Base-by-base conservation (phyloP, 2,888 invertebrate genomes). In the Noctua pronuba region DNA sequence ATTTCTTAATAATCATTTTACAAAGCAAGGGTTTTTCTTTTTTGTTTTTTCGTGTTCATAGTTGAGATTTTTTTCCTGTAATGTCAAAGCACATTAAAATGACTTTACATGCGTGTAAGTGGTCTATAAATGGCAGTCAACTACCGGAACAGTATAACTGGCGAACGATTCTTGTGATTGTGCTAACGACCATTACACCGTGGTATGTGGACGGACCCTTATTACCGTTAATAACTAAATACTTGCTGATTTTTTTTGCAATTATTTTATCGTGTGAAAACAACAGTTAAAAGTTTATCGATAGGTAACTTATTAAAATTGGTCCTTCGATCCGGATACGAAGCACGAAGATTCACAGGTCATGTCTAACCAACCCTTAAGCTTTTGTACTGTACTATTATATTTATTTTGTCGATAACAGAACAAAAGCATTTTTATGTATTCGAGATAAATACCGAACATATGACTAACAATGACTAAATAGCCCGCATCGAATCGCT, bases 121-220 rank as follows among this genome's bases (percentile, higher is more conserved):
- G 85, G 74, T 88, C 75, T 52, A 78, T 76, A 84, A 86, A 79
- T 85, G 77, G 73, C 65, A 71, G 78, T 72, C 85, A 88, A 84
- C 83, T 79, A 88, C 79, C 88, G 88, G 88, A 89, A 88, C 88
- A 82, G 55, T 24, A 77, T 75, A 81, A 82, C 88, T 77, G 68
- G 82, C 82, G 80, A 83, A 74, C 79, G 65, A 77, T 79, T 84
- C 75, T 73, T 75, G 60, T 88, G 84, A 87, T 88, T 89, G 89
- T 79, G 81, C 73, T 72, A 82, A 82, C 86, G 70, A 80, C 80
- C 58, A 85, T 81, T 79, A 67, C 66, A 73, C 69, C 67, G 38
- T 64, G 41, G 35, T 76, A 71, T 77, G 65, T 82, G 77, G 28
- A 77, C 71, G 55, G 66, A 76, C 70, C 80, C 79, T 85, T 80